Base-by-base conservation (phyloP, 2,888 invertebrate genomes). In the Drosophila peninsularis region DNA sequence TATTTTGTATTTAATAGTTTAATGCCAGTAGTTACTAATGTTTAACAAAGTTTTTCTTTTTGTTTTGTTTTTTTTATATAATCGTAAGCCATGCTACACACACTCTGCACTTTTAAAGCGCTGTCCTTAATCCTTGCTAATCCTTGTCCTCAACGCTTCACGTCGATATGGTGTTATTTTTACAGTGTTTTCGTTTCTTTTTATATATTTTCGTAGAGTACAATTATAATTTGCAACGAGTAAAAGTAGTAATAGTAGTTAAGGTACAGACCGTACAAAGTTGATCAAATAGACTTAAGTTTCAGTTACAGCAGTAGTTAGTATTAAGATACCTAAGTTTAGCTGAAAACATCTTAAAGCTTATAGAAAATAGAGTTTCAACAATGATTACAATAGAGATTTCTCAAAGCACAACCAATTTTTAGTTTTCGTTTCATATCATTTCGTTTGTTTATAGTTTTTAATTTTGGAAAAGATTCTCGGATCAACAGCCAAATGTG, bases 151-250 rank as follows among this genome's bases (percentile, higher is more conserved):
- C 75, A 79, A 75, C 72, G 75, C 74, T 61, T 58, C 24, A 75
- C 75, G 79, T 80, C 87, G 90, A 90, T 90, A 90, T 91, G 91
- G 91, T 91, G 90, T 90, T 89, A 78, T 84, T 87, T 86, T 90
- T 90, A 90, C 90, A 90, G 87, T 90, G 80, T 88, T 78, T 24
- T 36, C 30, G 11, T 17, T n/a, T 13, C 21, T 13, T 19, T 6
- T 21, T 21, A 30, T 30, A 30, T 21, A 3, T 45, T 32, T 52
- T 19, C 66, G n/a, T 67, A 63, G 65, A 82, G 64, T 84, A 73
- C 73, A 62, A 63, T 67, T 62, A 52, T 49, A 65, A 64, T 47
- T 55, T 13, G 14, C 72, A 77, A 71, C 69, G 62, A 56, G 52
- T 71, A 61, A 54, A 53, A 71, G 50, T 78, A 62, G 65, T 57